These are phyloP conservation scores for Lonchura striata DNA, from an alignment of 2,113 vertebrate genomes.

Conservation along the genomic window DNA sequence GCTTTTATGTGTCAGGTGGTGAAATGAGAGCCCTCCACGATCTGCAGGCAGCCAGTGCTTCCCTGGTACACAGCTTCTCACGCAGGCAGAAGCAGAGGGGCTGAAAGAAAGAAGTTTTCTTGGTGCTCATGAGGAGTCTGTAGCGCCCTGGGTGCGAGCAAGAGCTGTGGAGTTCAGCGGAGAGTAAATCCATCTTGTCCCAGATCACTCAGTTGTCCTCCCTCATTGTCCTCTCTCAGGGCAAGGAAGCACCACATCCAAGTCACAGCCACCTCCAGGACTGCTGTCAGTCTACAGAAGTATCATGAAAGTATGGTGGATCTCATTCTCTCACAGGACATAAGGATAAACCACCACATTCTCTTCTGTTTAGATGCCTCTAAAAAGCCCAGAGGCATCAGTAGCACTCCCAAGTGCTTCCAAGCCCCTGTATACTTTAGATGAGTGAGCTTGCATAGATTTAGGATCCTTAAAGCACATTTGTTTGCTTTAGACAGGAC, in stretches of 20 bases:
- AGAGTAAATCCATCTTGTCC: background rate
- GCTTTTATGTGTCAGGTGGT: background rate
- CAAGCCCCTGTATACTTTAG: background rate
- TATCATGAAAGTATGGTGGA: fast-evolving
- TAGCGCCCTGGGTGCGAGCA: fast-evolving
- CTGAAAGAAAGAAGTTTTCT: background rate
- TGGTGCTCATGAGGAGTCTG: background rate
- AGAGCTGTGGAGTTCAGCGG: background rate
- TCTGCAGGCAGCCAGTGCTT: background rate
- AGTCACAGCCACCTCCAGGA: background rate
- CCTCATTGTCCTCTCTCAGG: background rate
- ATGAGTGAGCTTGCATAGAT: background rate
- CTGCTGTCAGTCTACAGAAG: background rate
- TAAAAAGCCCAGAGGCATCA: background rate
- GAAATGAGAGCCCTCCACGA: background rate
- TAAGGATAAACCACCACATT: background rate
- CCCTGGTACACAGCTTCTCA: background rate
- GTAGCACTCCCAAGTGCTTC: background rate
- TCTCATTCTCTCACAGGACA: background rate
- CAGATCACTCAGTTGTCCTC: fast-evolving
- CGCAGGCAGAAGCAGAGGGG: fast-evolving
- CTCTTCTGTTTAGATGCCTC: background rate
- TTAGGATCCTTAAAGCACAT: background rate
- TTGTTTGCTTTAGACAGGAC: background rate
- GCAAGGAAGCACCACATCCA: background rate